Evolutionary conservation across 2,888 invertebrate species (phyloP), one percentile per base, ranked within the genome.

Genomic region (Thyatira batis): DNA sequence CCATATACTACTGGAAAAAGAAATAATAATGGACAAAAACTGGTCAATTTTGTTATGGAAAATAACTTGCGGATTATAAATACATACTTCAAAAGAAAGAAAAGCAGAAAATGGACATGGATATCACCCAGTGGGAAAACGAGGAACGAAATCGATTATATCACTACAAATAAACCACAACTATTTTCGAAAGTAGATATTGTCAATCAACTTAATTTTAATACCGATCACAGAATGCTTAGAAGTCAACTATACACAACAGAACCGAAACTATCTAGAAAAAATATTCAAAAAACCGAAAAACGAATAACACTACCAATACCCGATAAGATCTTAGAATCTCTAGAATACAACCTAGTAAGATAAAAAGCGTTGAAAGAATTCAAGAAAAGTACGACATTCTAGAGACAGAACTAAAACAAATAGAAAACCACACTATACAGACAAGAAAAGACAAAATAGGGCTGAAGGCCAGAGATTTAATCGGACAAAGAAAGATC

Each of bases 11-110:
- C 5, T 39, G 53, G 53, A 4, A 49, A 53, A 49, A 39, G 53
- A 43, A 53, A n/a, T 20, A 44, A 45, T 10, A 53, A 45, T 11
- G 27, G 44, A 1, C 27, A 49, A 45, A 55, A 23, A 39, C 33
- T 52, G 17, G 39, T 52, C 5, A 17, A 55, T 6, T 50, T 55
- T 23, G 27, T 20, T 20, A n/a, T 45, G n/a, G 44, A 52, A 45
- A 27, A 55, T 13, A 52, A 55, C n/a, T 13, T 52, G 10, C 13
- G 11, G 23, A 50, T 55, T n/a, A 23, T 52, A 25, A 52, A 55
- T 46, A 43, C 23, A 3, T 23, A 23, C 13, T 52, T 27, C 21
- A 55, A 49, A 23, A 49, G 28, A 25, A 51, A 52, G 28, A 13
- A 25, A 3, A 50, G 23, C 23, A 23, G 23, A 23, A 23, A 23